Percentiles rank a stretch among this genome's conserved stretches.
Evolutionary conservation across 2,888 invertebrate genomes (phyloP).

Genomic region (Ophraella communa): DNA sequence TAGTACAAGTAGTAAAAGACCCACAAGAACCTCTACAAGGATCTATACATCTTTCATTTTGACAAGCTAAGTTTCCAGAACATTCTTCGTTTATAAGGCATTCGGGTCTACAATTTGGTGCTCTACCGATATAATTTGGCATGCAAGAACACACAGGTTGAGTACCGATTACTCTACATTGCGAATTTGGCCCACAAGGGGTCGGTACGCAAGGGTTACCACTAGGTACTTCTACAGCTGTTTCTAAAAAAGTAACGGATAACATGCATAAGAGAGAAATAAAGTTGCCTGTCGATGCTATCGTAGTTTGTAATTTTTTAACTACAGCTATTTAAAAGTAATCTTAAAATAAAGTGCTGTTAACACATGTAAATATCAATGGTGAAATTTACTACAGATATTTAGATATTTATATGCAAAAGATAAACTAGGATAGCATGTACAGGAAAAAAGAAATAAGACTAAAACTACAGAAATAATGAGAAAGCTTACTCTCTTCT

Average conservation of each 20-base stretch:
- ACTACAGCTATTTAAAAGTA: no score
- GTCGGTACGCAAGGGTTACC: constrained; percentile 69
- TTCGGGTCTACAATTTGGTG: constrained; percentile 72
- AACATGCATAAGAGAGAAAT: constrained; percentile 29
- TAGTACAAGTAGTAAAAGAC: constrained; percentile 74
- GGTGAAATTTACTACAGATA: no score
- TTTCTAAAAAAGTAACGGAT: constrained; percentile 54
- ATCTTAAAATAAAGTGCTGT: no score
- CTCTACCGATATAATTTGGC: constrained; percentile 66
- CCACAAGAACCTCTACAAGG: constrained; percentile 83
- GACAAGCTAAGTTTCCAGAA: constrained; percentile 76
- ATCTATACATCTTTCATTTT: constrained; percentile 78
- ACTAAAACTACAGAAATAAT: constrained; percentile 10
- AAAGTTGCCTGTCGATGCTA: background rate
- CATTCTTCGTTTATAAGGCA: constrained; percentile 77
- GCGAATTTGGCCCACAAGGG: constrained; percentile 70
- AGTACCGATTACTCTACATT: constrained; percentile 65
- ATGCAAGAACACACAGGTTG: constrained; percentile 68
- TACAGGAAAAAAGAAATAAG: background rate
- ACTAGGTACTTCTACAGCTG: constrained; percentile 51
- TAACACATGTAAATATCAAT: no score
- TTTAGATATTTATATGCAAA: background rate
- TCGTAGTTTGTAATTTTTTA: background rate
- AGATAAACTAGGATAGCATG: background rate
- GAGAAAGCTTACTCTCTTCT: constrained; percentile 66